These are phyloP conservation scores for Pantelozetes paolii DNA, from an alignment of 2,888 invertebrate genomes.

Conservation along the genomic window DNA sequence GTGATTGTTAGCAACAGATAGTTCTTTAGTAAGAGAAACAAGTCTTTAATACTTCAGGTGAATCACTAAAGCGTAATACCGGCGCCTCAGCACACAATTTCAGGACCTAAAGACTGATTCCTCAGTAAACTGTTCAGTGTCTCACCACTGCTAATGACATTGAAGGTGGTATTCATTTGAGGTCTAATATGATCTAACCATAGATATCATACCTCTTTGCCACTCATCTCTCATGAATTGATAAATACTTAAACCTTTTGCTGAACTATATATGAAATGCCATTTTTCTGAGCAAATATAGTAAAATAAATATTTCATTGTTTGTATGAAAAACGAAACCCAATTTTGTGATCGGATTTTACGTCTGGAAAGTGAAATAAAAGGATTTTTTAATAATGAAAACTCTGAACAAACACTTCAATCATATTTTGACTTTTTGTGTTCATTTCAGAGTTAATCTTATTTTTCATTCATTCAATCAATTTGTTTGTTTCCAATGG, in stretches of 20 bases:
- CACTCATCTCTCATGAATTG: neutral
- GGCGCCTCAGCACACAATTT: neutral
- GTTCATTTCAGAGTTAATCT: no score
- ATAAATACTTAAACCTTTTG: neutral
- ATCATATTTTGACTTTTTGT: neutral
- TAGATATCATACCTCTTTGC: neutral
- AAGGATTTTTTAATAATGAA: neutral
- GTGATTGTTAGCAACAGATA: no score
- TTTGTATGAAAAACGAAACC: neutral
- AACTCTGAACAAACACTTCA: neutral
- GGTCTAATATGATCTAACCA: neutral
- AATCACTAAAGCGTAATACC: conserved; percentile 3
- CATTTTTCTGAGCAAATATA: neutral
- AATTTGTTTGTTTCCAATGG: neutral
- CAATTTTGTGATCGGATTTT: neutral
- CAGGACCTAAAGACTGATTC: neutral
- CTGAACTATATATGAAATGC: neutral
- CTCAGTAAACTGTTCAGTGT: neutral
- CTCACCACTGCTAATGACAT: conserved; percentile 10
- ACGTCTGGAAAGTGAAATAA: neutral
- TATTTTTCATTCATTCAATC: no score
- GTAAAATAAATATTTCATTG: no score
- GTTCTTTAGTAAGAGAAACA: neutral
- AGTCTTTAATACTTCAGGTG: neutral
- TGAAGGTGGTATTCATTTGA: neutral